Evolutionary conservation across 2,888 invertebrate species (phyloP), one percentile per base, ranked within the genome.

Genomic region (Sthenelais limicola): DNA sequence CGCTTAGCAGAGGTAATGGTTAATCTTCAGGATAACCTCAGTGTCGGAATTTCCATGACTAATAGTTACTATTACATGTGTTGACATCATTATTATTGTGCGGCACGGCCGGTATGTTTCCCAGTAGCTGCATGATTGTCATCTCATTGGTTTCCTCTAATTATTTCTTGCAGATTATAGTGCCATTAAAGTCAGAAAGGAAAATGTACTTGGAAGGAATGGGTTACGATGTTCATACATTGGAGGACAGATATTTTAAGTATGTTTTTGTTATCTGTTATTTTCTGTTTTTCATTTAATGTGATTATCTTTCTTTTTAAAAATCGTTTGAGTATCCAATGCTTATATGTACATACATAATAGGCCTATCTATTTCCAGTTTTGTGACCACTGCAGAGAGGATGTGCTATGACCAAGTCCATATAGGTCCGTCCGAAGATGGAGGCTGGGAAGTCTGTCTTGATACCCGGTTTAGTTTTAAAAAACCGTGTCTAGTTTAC

Each of bases 371-470:
- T 21, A 47, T 12, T 48, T 3, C 5, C 74, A 78, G 78, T 43
- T 72, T 72, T 24, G 47, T 79, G 43, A 62, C 49, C 30, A 73
- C 72, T 5, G 18, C 71, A 26, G 73, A 69, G 26, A 33, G 58
- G 3, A 72, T 68, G 69, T 79, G 79, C 51, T 69, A 56, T 43
- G 56, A 69, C 30, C 78, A 78, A 69, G 74, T 68, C 24, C 78
- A 77, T 28, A 26, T 85, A 3, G 86, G 86, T 7, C 81, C 80
- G 68, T 79, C 79, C 38, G 83, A 83, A 72, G 86, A 86, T 52
- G 86, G 86, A 0, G 86, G 86, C 1, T 86, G 84, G 83, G 84
- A 86, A 70, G 84, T 86, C 7, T 86, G 86, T 58, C 73, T 85
- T 32, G 84, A 85, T 21, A 80, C 80, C 3, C 82, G 83, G 2